phyloP scores from a whole-genome alignment of 2,888 invertebrate species.

The Zeuzera pyrina region DNA sequence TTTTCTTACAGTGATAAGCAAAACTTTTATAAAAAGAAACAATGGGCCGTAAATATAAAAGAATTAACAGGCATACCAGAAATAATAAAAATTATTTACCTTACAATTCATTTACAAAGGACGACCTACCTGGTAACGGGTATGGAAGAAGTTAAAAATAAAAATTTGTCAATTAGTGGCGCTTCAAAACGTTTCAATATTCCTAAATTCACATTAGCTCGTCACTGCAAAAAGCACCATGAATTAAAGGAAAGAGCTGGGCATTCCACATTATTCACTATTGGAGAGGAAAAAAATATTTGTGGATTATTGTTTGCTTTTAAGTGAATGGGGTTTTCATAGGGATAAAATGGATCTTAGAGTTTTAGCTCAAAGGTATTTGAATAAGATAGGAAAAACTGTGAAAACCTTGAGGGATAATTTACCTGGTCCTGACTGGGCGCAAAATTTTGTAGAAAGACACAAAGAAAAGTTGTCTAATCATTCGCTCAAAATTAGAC shows the following conservation, averaged over 20 bases:
- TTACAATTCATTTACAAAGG: slow-evolving; percentile 3
- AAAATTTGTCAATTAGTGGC: slow-evolving; percentile 3
- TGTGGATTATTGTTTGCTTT: slow-evolving; percentile 5
- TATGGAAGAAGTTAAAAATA: slow-evolving; percentile 5
- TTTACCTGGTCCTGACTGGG: slow-evolving; percentile 13
- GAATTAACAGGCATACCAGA: slow-evolving; percentile 4
- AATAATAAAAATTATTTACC: slow-evolving; percentile 5
- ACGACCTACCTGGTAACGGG: slow-evolving; percentile 3
- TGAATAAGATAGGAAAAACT: slow-evolving; percentile 13
- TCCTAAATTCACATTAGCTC: slow-evolving; percentile 5
- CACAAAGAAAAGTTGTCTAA: slow-evolving; percentile 11
- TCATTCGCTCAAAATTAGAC: too few species aligned
- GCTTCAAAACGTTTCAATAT: slow-evolving; percentile 5
- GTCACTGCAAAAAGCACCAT: slow-evolving; percentile 4
- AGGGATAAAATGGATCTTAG: slow-evolving; percentile 10
- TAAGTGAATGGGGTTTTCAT: slow-evolving; percentile 13
- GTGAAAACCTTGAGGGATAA: slow-evolving; percentile 10
- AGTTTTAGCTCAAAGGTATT: slow-evolving; percentile 11
- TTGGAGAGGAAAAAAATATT: slow-evolving; percentile 8
- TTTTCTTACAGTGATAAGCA: neutral
- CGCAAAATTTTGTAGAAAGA: slow-evolving; percentile 10
- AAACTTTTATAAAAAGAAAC: slow-evolving; percentile 3
- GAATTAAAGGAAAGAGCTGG: slow-evolving; percentile 12
- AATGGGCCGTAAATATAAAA: slow-evolving; percentile 5
- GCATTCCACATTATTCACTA: slow-evolving; percentile 11